A percentile compares a stretch with the other conserved stretches of the same genome.
phyloP scores from a whole-genome alignment of 2,113 vertebrate genomes.

The Tupaia tana region DNA sequence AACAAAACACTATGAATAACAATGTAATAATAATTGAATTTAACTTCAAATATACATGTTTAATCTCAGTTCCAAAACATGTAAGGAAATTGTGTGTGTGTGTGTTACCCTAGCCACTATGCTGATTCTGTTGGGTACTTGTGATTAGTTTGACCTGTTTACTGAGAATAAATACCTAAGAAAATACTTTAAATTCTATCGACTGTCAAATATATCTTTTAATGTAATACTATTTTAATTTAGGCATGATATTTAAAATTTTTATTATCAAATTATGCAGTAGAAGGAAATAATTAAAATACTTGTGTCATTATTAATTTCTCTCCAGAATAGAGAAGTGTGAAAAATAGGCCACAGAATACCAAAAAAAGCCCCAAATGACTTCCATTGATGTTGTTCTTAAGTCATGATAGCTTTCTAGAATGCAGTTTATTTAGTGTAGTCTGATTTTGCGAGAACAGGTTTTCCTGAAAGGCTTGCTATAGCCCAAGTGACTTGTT shows the following conservation, averaged over 20 bases:
- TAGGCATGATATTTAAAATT: constrained; percentile 51
- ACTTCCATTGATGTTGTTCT: constrained; percentile 7
- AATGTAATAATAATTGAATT: constrained; percentile 5
- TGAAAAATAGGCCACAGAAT: constrained; percentile 57
- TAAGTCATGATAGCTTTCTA: not conserved
- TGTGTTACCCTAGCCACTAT: not conserved
- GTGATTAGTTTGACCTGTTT: not conserved
- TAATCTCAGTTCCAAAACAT: not conserved
- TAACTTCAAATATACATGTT: not conserved
- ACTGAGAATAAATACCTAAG: not conserved
- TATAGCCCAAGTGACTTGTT: constrained; percentile 61
- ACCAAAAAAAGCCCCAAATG: constrained; percentile 38
- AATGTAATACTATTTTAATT: constrained; percentile 42
- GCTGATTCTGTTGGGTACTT: not conserved
- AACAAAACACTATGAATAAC: constrained; percentile 3
- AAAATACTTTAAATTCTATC: constrained; percentile 39
- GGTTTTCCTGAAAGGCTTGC: constrained; percentile 66
- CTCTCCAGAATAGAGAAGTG: not conserved
- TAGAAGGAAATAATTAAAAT: constrained; percentile 55
- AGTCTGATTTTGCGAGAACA: constrained; percentile 56
- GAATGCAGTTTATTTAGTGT: not conserved
- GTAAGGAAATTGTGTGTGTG: not conserved
- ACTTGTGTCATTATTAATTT: constrained; percentile 60
- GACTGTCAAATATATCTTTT: constrained; percentile 51
- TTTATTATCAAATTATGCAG: constrained; percentile 49